These are phyloP conservation scores for Meleagris gallopavo DNA, from an alignment of 2,113 vertebrate genomes.

Conservation along the genomic window DNA sequence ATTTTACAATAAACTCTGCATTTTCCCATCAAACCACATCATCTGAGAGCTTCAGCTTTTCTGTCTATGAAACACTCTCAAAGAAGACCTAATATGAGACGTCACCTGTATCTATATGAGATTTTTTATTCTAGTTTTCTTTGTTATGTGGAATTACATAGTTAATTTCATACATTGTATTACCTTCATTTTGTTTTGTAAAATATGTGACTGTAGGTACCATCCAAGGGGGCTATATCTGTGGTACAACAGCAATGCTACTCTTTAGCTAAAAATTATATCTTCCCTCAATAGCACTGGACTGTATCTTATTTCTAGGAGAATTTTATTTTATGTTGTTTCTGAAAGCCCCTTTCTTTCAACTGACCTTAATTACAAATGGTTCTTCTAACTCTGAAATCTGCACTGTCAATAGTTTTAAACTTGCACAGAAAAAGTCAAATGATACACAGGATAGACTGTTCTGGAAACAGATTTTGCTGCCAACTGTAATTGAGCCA, in stretches of 20 bases:
- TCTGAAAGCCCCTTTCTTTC: not conserved
- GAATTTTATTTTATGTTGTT: not conserved
- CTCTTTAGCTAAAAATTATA: not conserved
- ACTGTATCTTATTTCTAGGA: not conserved
- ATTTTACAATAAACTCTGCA: not conserved
- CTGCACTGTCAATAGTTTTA: not conserved
- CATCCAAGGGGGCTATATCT: not conserved
- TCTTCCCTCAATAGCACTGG: not conserved
- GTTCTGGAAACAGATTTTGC: not conserved
- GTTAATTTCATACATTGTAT: not conserved
- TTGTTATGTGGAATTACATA: not conserved
- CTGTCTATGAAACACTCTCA: not conserved
- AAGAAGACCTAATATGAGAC: not conserved
- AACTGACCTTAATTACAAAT: not conserved
- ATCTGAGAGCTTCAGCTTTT: not conserved
- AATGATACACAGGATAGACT: not conserved
- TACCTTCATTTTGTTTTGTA: not conserved
- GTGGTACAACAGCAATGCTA: not conserved
- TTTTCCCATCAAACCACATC: not conserved
- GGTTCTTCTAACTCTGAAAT: not conserved
- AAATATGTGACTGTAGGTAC: not conserved
- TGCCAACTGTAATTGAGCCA: not conserved
- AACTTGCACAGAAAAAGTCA: not conserved
- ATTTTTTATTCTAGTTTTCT: not conserved
- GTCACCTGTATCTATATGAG: not conserved